These are phyloP conservation scores for Orestias chungarensis DNA, from an alignment of 2,797 vertebrate genomes.

Conservation along the genomic window DNA sequence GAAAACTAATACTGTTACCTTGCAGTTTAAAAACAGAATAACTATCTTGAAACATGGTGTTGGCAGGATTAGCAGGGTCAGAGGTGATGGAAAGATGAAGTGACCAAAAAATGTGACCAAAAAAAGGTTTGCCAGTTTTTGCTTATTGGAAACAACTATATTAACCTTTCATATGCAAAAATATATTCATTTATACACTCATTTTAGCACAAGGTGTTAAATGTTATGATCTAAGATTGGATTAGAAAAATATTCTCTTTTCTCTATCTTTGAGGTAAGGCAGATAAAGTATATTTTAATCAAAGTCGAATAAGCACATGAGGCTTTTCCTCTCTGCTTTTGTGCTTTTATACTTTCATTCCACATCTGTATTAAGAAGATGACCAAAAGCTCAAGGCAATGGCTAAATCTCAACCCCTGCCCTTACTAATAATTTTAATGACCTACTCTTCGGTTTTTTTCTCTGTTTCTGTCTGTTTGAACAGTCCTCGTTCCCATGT, in stretches of 20 bases:
- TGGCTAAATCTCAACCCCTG: slow-evolving; percentile 27
- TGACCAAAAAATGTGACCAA: not conserved
- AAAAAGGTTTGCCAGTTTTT: not conserved
- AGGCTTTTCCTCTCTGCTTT: slow-evolving; percentile 25
- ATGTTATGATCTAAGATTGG: slow-evolving; percentile 20
- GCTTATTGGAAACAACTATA: not conserved
- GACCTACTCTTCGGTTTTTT: slow-evolving; percentile 44
- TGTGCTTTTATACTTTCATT: slow-evolving; percentile 46
- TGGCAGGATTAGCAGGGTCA: not conserved
- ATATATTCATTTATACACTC: slow-evolving; percentile 3
- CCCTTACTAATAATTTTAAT: slow-evolving; percentile 59
- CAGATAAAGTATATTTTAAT: slow-evolving; percentile 42
- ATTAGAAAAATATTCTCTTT: slow-evolving; percentile 30
- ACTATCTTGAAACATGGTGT: not conserved
- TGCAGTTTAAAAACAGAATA: too few relatives aligned
- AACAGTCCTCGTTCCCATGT: slow-evolving; percentile 47
- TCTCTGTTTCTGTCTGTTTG: slow-evolving; percentile 37
- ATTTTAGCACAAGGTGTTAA: not conserved
- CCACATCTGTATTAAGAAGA: slow-evolving; percentile 46
- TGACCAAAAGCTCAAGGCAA: slow-evolving; percentile 64
- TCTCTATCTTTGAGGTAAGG: slow-evolving; percentile 39
- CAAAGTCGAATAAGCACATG: slow-evolving; percentile 40
- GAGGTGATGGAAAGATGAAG: not conserved
- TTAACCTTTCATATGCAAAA: slow-evolving; percentile 7
- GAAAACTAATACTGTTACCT: not conserved